These are phyloP conservation scores for Drosophila ohnishii DNA, from an alignment of 1,140 invertebrate genomes.

Conservation along the genomic window DNA sequence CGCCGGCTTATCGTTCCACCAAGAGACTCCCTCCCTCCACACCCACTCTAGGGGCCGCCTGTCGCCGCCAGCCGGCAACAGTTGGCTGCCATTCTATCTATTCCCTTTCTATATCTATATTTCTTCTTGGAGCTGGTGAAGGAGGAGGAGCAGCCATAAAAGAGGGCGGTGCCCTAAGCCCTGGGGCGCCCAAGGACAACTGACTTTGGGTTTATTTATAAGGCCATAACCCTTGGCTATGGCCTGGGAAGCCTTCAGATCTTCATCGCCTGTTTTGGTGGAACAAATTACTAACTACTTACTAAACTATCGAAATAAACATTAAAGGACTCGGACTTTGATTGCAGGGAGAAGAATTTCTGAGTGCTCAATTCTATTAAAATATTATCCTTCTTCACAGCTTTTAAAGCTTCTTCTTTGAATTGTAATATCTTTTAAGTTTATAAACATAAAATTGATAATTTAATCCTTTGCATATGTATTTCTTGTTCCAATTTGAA, in stretches of 20 bases:
- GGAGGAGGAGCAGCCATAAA: conserved; percentile 19
- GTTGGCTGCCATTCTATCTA: conserved; percentile 28
- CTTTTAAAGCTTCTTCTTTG: background rate
- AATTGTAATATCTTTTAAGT: background rate
- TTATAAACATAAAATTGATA: background rate
- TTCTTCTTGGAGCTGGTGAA: background rate
- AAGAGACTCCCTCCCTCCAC: too few species aligned
- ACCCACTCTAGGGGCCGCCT: background rate
- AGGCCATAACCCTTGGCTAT: conserved; percentile 10
- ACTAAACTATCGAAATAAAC: conserved; percentile 19
- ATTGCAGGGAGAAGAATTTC: background rate
- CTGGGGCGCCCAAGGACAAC: conserved; percentile 25
- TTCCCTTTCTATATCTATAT: background rate
- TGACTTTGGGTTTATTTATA: conserved; percentile 28
- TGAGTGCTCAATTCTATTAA: background rate
- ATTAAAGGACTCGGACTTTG: background rate
- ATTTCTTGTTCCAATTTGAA: background rate
- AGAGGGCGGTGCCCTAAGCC: conserved; percentile 17
- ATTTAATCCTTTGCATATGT: background rate
- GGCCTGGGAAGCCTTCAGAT: conserved; percentile 10
- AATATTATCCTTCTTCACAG: background rate
- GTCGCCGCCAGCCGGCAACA: conserved; percentile 26
- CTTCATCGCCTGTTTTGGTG: background rate
- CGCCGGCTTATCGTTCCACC: conserved; percentile 10
- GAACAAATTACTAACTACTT: conserved; percentile 12